phyloP scores from a whole-genome alignment of 2,113 vertebrate species.

The Dendrocopos noguchii region DNA sequence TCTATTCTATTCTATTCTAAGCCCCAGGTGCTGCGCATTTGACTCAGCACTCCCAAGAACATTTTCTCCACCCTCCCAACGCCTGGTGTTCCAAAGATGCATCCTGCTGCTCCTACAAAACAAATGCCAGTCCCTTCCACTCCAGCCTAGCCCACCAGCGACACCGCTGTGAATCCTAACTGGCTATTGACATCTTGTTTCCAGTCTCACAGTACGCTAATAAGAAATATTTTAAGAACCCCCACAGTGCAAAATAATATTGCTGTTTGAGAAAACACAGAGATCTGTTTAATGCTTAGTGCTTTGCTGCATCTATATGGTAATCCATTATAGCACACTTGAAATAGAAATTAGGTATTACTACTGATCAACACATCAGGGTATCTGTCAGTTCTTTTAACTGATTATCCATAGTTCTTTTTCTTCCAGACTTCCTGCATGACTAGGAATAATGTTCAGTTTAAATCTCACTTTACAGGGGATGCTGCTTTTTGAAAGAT shows the following conservation, averaged over 20 bases:
- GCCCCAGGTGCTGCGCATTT: neutral
- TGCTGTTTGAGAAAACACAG: slow-evolving; percentile 73
- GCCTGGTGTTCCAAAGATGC: neutral
- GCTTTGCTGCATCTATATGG: slow-evolving; percentile 78
- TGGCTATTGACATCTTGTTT: slow-evolving; percentile 68
- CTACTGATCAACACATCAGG: slow-evolving; percentile 77
- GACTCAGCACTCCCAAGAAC: neutral
- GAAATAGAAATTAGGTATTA: slow-evolving; percentile 94
- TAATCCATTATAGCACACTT: slow-evolving; percentile 90
- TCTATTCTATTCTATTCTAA: too few species aligned
- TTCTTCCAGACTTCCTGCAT: slow-evolving; percentile 82
- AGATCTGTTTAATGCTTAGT: slow-evolving; percentile 77
- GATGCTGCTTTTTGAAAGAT: slow-evolving; percentile 36
- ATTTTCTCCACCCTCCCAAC: neutral
- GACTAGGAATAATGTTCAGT: slow-evolving; percentile 85
- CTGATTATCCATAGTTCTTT: slow-evolving; percentile 88
- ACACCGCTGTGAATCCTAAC: slow-evolving; percentile 47
- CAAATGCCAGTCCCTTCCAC: neutral
- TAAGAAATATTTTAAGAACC: slow-evolving; percentile 65
- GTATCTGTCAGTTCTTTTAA: slow-evolving; percentile 78
- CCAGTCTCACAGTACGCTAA: slow-evolving; percentile 63
- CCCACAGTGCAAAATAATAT: slow-evolving; percentile 74
- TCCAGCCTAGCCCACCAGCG: slow-evolving; percentile 11
- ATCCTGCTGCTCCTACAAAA: neutral
- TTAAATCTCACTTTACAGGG: slow-evolving; percentile 70